Percentiles rank a stretch among this genome's conserved stretches.
Evolutionary conservation across 2,888 invertebrate species (phyloP).

Genomic region (Bombylius discolor): DNA sequence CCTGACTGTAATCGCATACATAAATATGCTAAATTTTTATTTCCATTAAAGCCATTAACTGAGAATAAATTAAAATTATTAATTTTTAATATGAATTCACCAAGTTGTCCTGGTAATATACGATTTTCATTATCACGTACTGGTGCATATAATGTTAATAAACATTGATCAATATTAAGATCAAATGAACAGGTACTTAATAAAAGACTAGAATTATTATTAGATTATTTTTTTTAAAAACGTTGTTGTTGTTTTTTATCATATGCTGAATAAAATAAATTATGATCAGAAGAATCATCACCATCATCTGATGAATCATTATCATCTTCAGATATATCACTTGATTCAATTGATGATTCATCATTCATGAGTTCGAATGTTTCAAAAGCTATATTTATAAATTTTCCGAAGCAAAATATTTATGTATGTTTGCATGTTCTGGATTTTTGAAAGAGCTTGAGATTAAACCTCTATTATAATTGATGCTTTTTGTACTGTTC

Average conservation of each 20-base stretch:
- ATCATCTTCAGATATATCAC: conserved; percentile 30
- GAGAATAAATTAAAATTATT: conserved; percentile 56
- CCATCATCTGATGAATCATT: neutral
- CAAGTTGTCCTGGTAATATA: conserved; percentile 66
- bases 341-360: conserved; percentile 9
- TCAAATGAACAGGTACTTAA: conserved; percentile 38
- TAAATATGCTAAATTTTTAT: conserved; percentile 63
- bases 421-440: no score
- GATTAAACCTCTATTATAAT: no score
- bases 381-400: no score
- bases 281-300: conserved; percentile 30
- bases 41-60: conserved; percentile 60
- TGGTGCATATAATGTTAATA: conserved; percentile 59
- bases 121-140: conserved; percentile 58
- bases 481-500: no score
- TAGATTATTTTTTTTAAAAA: neutral
- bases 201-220: neutral
- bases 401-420: no score
- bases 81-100: conserved; percentile 62
- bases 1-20: conserved; percentile 61
- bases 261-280: conserved; percentile 50
- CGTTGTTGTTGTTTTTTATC: conserved; percentile 27
- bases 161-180: conserved; percentile 62
- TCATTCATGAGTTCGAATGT: no score
- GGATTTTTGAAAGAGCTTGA: no score